Conservation (phyloP, 2,888 invertebrate genomes). For the Caenorhabditis wallacei region DNA sequence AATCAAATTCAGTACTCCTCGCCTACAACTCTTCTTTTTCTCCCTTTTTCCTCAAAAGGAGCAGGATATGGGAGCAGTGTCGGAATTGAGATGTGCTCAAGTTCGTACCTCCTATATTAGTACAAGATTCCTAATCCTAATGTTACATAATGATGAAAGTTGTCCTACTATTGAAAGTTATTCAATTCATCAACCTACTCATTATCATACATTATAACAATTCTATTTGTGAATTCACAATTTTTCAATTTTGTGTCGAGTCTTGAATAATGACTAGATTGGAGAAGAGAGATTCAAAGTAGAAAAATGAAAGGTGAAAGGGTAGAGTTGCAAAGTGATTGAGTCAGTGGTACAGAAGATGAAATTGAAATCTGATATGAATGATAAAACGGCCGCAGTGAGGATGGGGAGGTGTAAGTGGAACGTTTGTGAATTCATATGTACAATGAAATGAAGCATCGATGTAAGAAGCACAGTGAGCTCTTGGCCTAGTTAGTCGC, state of each 20-base stretch:
- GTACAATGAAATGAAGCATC: conserved; percentile 56
- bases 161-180: conserved; percentile 48
- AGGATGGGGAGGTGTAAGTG: conserved; percentile 5
- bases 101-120: conserved; percentile 50
- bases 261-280: background rate
- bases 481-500: conserved; percentile 27
- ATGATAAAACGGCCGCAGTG: background rate
- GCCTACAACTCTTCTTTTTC: conserved; percentile 47
- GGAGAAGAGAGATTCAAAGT: background rate
- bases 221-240: conserved; percentile 53
- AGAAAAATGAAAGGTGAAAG: conserved; percentile 24
- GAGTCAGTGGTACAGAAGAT: conserved; percentile 32
- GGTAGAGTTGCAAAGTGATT: conserved; percentile 12
- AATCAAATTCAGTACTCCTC: conserved; percentile 56
- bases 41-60: background rate
- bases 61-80: conserved; percentile 5
- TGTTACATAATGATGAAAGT: conserved; percentile 35
- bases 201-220: conserved; percentile 67
- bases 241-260: background rate
- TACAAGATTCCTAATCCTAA: conserved; percentile 35
- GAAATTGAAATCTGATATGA: conserved; percentile 42
- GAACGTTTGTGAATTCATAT: conserved; percentile 34
- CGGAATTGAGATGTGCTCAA: conserved; percentile 11
- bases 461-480: conserved; percentile 39
- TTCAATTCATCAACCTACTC: conserved; percentile 63